Evolutionary conservation across 2,113 vertebrate genomes (phyloP).

Genomic region (Ondatra zibethicus): DNA sequence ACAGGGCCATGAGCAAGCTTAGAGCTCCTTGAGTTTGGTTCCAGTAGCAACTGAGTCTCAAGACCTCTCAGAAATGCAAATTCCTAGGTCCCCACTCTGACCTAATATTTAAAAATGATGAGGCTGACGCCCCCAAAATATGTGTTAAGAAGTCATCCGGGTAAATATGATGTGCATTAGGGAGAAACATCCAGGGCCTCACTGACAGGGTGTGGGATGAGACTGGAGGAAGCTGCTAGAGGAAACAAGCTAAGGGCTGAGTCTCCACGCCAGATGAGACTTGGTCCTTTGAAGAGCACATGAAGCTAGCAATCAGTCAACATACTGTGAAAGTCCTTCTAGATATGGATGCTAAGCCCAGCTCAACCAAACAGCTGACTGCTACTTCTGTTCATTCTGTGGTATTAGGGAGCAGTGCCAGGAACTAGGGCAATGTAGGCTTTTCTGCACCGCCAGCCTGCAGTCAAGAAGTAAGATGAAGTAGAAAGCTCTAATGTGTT

Average conservation of each 20-base stretch:
- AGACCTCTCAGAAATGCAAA: background rate
- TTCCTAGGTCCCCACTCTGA: background rate
- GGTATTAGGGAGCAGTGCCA: background rate
- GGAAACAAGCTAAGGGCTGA: background rate
- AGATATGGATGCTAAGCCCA: background rate
- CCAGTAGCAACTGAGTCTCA: background rate
- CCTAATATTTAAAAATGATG: background rate
- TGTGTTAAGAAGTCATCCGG: background rate
- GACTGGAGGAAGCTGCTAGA: background rate
- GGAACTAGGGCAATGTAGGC: background rate
- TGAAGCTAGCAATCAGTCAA: background rate
- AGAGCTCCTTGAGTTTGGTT: background rate
- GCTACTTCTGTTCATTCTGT: background rate
- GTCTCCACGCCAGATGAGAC: background rate
- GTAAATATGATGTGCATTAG: rapidly evolving
- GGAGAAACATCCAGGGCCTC: background rate
- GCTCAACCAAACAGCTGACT: background rate
- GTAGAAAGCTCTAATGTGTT: background rate
- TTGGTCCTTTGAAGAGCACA: background rate
- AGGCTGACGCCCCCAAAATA: background rate
- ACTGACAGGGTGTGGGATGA: background rate
- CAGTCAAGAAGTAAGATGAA: background rate
- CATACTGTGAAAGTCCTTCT: background rate
- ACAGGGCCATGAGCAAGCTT: background rate
- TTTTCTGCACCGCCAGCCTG: background rate